These are phyloP conservation scores for Muntiacus muntjak DNA, from an alignment of 2,113 vertebrate species.

Conservation along the genomic window DNA sequence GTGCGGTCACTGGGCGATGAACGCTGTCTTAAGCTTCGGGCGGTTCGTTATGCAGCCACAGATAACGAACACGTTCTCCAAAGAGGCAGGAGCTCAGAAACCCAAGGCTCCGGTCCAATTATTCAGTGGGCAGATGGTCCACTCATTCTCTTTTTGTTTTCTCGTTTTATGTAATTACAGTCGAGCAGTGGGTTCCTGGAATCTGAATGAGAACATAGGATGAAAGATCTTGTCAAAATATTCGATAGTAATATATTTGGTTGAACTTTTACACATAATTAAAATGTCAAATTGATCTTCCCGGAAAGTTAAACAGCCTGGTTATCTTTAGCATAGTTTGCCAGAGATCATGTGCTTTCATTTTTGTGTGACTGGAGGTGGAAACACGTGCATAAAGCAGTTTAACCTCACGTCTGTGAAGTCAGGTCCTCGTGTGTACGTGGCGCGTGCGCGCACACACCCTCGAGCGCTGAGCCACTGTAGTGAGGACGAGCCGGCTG, in stretches of 20 bases:
- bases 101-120: neutral
- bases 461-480: fast-evolving
- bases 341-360: neutral
- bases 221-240: constrained; percentile 50
- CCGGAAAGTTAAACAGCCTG: neutral
- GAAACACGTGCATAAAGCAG: too few relatives aligned
- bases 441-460: fast-evolving
- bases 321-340: neutral
- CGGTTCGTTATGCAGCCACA: neutral
- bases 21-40: too few relatives aligned
- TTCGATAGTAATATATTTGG: neutral
- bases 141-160: neutral
- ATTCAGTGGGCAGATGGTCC: neutral
- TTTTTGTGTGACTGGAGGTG: fast-evolving
- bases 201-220: constrained; percentile 28
- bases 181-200: constrained; percentile 18
- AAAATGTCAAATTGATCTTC: constrained; percentile 46
- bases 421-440: fast-evolving
- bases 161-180: constrained; percentile 3
- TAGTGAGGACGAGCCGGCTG: fast-evolving
- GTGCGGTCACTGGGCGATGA: fast-evolving
- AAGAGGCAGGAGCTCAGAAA: neutral
- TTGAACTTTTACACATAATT: constrained; percentile 35
- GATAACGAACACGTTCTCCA: neutral
- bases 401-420: neutral